Conservation (phyloP, 2,113 vertebrate species). For the Falcunculus frontatus region DNA sequence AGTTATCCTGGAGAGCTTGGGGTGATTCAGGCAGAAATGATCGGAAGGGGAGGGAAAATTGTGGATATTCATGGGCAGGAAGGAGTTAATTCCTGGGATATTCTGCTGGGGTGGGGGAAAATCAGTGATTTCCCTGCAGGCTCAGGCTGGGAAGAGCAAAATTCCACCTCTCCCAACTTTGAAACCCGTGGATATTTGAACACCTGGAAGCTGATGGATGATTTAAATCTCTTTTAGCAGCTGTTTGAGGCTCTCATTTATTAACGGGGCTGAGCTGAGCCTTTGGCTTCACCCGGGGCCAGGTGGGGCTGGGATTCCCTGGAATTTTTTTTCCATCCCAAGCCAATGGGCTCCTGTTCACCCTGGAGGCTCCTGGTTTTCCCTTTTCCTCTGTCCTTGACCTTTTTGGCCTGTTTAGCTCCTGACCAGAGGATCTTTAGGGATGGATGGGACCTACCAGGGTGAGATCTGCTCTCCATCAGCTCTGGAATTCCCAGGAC, state of each 20-base stretch:
- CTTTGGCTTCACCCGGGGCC: background rate
- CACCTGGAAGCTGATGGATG: background rate
- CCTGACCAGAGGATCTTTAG: background rate
- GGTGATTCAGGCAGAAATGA: background rate
- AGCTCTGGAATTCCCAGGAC: background rate
- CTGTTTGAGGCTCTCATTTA: fast-evolving
- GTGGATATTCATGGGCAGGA: fast-evolving
- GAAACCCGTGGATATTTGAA: background rate
- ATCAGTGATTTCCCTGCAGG: background rate
- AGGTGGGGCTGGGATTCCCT: background rate
- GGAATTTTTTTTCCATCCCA: background rate
- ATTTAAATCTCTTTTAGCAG: background rate
- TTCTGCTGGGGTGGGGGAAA: background rate
- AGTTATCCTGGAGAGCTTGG: background rate
- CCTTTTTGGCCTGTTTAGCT: background rate
- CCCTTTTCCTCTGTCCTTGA: background rate
- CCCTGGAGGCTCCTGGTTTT: background rate
- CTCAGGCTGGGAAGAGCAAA: background rate
- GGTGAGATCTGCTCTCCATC: background rate
- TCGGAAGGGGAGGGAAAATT: fast-evolving
- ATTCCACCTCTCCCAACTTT: background rate
- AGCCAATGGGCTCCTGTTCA: fast-evolving
- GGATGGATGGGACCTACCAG: background rate
- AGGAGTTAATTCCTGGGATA: background rate
- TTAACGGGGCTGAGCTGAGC: background rate